Base-by-base conservation (phyloP, 2,888 invertebrate species). In the Agriopis marginaria region DNA sequence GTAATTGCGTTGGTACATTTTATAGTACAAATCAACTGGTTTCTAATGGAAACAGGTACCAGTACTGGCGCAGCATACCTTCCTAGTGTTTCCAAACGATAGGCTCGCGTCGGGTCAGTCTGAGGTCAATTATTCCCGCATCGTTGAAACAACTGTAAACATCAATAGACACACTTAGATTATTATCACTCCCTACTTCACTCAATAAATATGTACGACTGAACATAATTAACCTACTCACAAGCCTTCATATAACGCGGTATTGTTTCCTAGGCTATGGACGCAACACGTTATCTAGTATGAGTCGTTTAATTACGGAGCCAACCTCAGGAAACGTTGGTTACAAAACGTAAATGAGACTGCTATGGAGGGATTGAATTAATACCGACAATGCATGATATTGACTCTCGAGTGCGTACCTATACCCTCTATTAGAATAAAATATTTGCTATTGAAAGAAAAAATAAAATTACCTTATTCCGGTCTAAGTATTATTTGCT, bases 31-130 rank as follows among this genome's bases (percentile, higher is more conserved):
- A 80, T 82, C 68, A 79, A 84, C 84, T 79, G 84, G 84, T 85
- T 83, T 74, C 65, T 66, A 59, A 69, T 64, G 69, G 65, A 73
- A 66, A 81, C 77, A 76, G 70, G 72, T 76, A 76, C 68, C 65
- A 72, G 74, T 72, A 74, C 70, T 80, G 68, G 61, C 45, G 55
- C 40, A 44, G 76, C 77, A 76, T 79, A 79, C 79, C 83, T 82
- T 84, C 82, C 84, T 82, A 76, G 83, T 86, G 79, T 86, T 84
- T 84, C 85, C 79, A 85, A 85, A 86, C 81, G 74, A 73, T 72
- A 75, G 75, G 79, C 77, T 70, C 69, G 73, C 76, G 76, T 76
- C 72, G 72, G 81, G 83, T 80, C 83, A 79, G 79, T 76, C 77
- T 76, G 70, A 74, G 84, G 83, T 86, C 85, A 86, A 81, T 79